Evolutionary conservation across 2,888 invertebrate species (phyloP), one percentile per base, ranked within the genome.

Genomic region (Rhabditoides inermis): DNA sequence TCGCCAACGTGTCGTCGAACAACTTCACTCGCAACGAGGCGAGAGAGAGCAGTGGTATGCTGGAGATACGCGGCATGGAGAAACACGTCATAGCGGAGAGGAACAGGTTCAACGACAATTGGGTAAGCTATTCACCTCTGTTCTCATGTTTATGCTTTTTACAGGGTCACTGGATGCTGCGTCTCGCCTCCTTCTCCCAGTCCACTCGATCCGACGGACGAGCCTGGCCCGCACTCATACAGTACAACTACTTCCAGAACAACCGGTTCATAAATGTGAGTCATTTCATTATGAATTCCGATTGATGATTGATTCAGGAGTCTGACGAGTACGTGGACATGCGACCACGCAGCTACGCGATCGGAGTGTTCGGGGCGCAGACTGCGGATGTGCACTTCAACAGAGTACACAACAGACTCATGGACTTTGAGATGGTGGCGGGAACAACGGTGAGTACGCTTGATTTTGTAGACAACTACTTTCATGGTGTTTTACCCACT

Each of bases 351-450:
- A 88, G 87, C 2, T 88, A 86, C 71, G 88, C 90, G 0, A 83
- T 99, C 25, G 88, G 88, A 1, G 86, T 98, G 61, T 86, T 86
- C 76, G 98, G 98, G 1, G 86, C 94, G 51, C 95, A 98, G 78
- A 51, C 49, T 41, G 88, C 95, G 0, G 85, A 84, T 70, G 84
- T 95, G 0, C 88, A 87, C 65, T 83, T 88, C 64, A 98, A 99
- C 79, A 79, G 92, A 2, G 86, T 98, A 60, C 84, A 86, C 1
- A 91, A 92, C 78, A 65, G 68, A 3, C 81, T 82, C 23, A 59
- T 78, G 50, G 85, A 88, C 69, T 98, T 90, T 75, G 90, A 91
- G 70, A 78, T 98, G 22, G 81, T 99, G 3, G 92, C 94, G 45
- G 98, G 94, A 4, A 41, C 39, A 28, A 35, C 39, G 7, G 51